Evolutionary conservation across 2,113 vertebrate species (phyloP).

Genomic region (Microtus ochrogaster): DNA sequence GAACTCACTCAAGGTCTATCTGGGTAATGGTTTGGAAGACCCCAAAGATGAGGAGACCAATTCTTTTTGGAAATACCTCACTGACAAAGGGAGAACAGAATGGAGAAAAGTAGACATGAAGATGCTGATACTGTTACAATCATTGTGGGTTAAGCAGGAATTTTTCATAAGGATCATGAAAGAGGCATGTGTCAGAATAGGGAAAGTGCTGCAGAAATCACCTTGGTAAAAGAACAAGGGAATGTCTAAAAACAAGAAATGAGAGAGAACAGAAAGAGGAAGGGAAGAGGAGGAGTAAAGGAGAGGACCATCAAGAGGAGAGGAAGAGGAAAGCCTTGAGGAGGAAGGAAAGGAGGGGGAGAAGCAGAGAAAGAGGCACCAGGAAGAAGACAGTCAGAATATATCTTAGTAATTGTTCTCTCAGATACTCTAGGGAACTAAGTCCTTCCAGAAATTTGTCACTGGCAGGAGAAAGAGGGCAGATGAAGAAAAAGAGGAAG

Average conservation of each 20-base stretch:
- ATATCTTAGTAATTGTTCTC: conserved; percentile 33
- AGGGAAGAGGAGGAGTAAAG: fast-evolving
- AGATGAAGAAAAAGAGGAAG: background rate
- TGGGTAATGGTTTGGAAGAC: conserved; percentile 35
- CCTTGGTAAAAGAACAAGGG: background rate
- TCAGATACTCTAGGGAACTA: background rate
- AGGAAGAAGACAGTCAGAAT: background rate
- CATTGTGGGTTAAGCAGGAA: conserved; percentile 25
- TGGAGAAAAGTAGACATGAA: conserved; percentile 50
- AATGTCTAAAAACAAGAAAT: too few relatives aligned
- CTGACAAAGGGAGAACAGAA: conserved; percentile 5
- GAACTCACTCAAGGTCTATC: background rate
- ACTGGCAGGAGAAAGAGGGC: background rate
- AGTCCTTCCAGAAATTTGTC: background rate
- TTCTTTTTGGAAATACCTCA: background rate
- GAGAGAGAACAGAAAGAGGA: too few relatives aligned
- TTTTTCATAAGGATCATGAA: conserved; percentile 49
- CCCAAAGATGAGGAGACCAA: conserved; percentile 43
- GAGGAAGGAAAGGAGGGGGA: background rate
- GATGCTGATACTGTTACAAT: conserved; percentile 17
- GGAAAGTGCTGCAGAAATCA: background rate
- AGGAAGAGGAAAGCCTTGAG: background rate
- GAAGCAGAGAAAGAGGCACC: too few relatives aligned
- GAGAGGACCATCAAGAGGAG: too few relatives aligned
- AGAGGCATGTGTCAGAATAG: background rate